Conservation (phyloP, 1,140 invertebrate genomes). For the Druon quercuslanigerum region DNA sequence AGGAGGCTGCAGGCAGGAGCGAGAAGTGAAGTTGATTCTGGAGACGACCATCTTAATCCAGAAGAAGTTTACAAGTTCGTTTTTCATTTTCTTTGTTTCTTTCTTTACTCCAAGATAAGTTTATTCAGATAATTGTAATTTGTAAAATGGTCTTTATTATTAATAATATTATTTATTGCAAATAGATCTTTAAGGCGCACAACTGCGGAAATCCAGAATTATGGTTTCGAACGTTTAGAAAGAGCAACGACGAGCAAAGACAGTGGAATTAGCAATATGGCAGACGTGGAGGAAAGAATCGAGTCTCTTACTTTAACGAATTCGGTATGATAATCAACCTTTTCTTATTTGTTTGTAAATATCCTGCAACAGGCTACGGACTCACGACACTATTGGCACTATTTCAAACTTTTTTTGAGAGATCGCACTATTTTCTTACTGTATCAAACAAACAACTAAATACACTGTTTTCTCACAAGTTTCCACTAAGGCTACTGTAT, state of each 20-base stretch:
- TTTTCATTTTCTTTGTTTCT: not conserved
- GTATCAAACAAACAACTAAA: no score
- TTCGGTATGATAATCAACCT: conserved; percentile 58
- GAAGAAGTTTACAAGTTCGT: conserved; percentile 88
- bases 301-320: conserved; percentile 74
- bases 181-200: conserved; percentile 88
- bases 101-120: not conserved
- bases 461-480: no score
- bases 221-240: conserved; percentile 84
- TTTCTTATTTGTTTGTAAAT: no score
- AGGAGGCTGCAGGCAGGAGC: conserved; percentile 60
- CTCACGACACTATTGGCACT: no score
- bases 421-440: no score
- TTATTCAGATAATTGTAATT: no score
- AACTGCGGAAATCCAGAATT: conserved; percentile 95
- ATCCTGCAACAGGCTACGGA: no score
- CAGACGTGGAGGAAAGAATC: conserved; percentile 78
- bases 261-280: conserved; percentile 91
- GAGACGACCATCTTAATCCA: conserved; percentile 84
- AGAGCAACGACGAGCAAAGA: conserved; percentile 90
- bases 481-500: no score
- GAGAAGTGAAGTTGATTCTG: conserved; percentile 62
- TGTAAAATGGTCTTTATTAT: not conserved
- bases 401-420: no score
- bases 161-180: conserved; percentile 43